phyloP scores from a whole-genome alignment of 2,888 invertebrate genomes.

The Podabrus alpinus region DNA sequence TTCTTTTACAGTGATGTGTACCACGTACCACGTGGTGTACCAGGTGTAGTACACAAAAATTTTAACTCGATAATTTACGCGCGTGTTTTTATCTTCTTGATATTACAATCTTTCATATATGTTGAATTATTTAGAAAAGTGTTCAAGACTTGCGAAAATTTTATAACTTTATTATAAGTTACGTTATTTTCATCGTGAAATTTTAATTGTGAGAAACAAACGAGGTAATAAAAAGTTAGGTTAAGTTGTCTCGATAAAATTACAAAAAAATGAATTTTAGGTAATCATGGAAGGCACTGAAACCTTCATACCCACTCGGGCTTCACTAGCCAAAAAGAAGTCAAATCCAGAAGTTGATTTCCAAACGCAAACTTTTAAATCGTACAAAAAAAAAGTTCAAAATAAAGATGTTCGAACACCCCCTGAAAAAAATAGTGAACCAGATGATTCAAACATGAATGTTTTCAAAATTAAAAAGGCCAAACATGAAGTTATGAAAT shows the following conservation, averaged over 20 bases:
- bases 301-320: conserved; percentile 59
- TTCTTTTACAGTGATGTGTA: too few species aligned
- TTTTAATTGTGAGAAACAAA: not conserved
- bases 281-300: too few species aligned
- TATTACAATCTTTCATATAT: too few species aligned
- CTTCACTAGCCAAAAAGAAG: conserved; percentile 57
- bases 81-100: too few species aligned
- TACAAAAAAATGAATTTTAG: not conserved
- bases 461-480: conserved; percentile 70
- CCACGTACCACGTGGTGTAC: too few species aligned
- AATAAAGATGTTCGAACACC: conserved; percentile 21
- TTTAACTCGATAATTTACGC: too few species aligned
- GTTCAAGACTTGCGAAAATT: not conserved
- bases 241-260: not conserved
- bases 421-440: conserved; percentile 30
- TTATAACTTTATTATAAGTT: not conserved
- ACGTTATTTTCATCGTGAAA: not conserved
- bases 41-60: too few species aligned
- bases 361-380: conserved; percentile 58
- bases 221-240: not conserved
- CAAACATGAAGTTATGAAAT: conserved; percentile 80
- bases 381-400: conserved; percentile 59
- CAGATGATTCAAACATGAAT: too few species aligned
- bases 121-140: not conserved
- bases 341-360: conserved; percentile 54